Evolutionary conservation across 2,888 invertebrate genomes (phyloP).

Genomic region (Peribatodes rhomboidaria): DNA sequence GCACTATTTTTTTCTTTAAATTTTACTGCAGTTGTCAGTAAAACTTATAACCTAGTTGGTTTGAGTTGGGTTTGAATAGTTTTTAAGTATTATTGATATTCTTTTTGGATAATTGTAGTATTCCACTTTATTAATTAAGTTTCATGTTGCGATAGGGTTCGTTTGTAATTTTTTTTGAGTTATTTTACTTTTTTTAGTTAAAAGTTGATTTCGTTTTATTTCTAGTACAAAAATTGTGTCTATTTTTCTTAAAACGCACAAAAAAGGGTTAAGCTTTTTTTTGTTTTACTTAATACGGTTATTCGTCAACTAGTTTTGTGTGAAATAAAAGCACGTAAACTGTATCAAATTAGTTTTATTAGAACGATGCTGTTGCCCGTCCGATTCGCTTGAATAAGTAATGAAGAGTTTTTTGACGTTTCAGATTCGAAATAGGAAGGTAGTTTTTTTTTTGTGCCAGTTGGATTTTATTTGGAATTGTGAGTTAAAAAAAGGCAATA

Average conservation of each 20-base stretch:
- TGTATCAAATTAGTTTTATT: slow-evolving; percentile 36
- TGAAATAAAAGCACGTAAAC: slow-evolving; percentile 27
- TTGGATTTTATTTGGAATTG: too few species aligned
- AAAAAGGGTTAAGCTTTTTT: slow-evolving; percentile 11
- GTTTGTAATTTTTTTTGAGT: not conserved
- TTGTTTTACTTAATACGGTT: not conserved
- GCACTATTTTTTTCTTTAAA: too few species aligned
- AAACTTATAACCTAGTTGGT: too few species aligned
- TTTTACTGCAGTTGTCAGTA: too few species aligned
- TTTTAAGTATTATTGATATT: not conserved
- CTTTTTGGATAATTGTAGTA: not conserved
- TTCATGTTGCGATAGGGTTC: too few species aligned
- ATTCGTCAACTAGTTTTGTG: slow-evolving; percentile 8
- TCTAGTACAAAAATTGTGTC: slow-evolving; percentile 4
- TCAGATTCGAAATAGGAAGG: not conserved
- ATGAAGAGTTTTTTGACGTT: not conserved
- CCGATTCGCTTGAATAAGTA: slow-evolving; percentile 29
- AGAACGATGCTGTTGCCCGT: slow-evolving; percentile 3
- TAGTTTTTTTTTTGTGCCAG: too few species aligned
- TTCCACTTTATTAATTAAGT: not conserved
- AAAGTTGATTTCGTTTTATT: not conserved
- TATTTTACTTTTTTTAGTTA: not conserved
- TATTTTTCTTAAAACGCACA: slow-evolving; percentile 11
- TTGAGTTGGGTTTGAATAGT: not conserved
- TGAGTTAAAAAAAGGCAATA: too few species aligned